phyloP scores from a whole-genome alignment of 1,140 invertebrate species.

The Papilio glaucus region DNA sequence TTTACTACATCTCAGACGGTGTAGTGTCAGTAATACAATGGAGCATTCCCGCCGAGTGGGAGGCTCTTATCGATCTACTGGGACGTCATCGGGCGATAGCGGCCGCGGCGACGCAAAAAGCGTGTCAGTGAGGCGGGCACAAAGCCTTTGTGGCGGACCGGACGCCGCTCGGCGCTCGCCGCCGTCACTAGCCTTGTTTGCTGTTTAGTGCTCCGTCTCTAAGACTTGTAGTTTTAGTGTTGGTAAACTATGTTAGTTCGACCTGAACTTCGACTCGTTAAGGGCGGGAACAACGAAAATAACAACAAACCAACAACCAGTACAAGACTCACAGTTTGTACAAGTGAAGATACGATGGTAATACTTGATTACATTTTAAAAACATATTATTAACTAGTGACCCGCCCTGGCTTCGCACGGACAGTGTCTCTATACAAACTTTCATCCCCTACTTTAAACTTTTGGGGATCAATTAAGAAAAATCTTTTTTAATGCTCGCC shows the following conservation, averaged over 20 bases:
- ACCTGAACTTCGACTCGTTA: slow-evolving; percentile 2
- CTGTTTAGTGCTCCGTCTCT: slow-evolving; percentile 69
- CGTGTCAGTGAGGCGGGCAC: slow-evolving; percentile 78
- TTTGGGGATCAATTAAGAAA: too few relatives aligned
- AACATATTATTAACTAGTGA: background rate
- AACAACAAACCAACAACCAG: background rate
- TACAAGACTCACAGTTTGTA: background rate
- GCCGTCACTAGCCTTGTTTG: slow-evolving; percentile 71
- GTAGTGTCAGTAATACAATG: slow-evolving; percentile 78
- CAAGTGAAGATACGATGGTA: background rate
- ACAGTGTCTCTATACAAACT: too few relatives aligned
- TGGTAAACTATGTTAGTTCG: slow-evolving; percentile 58
- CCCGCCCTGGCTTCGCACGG: too few relatives aligned
- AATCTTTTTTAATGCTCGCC: too few relatives aligned
- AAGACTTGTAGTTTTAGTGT: slow-evolving; percentile 73
- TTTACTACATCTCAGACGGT: slow-evolving; percentile 77
- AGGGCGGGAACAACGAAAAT: background rate
- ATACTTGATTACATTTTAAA: background rate
- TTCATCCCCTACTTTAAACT: too few relatives aligned
- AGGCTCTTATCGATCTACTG: slow-evolving; percentile 81
- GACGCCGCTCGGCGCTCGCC: slow-evolving; percentile 72
- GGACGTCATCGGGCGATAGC: slow-evolving; percentile 81
- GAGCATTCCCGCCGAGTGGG: slow-evolving; percentile 74
- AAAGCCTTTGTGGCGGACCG: slow-evolving; percentile 79
- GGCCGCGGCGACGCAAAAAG: slow-evolving; percentile 76